Base-by-base conservation (phyloP, 2,888 invertebrate species). In the Parnassius apollo region DNA sequence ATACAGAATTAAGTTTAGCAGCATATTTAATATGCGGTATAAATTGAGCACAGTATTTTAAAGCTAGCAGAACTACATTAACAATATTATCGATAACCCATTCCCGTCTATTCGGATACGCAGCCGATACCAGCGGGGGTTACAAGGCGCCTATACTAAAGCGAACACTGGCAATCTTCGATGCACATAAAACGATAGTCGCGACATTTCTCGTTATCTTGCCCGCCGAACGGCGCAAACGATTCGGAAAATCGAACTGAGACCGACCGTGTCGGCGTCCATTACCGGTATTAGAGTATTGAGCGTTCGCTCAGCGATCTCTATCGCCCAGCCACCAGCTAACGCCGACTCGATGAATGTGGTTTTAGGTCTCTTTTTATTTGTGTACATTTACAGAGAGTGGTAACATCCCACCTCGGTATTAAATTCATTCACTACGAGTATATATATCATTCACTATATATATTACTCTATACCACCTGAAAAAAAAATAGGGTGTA, bases 221-320 rank as follows among this genome's bases (percentile, higher is more conserved):
- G 73, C 66, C 70, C 74, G 81, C 80, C 75, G 77, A 51, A 35
- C 79, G 81, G 75, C 75, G 85, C 83, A 86, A 91, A 89, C 88
- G 88, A 83, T 83, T 86, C 81, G 89, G 88, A 89, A 91, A 88
- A 91, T 89, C 85, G 88, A 86, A 84, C 82, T 77, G 76, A 77
- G 76, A 57, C 64, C 68, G 57, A 57, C 71, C 71, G 71, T 69
- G 70, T 76, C 81, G 77, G 73, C 78, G 81, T 83, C 89, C 87
- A 90, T 90, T 90, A 90, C 88, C 82, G 83, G 84, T 86, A 88
- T 90, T 89, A 88, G 80, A 77, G 77, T 73, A 77, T 75, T 61
- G 61, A 61, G 58, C 59, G 61, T 59, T 53, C 59, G 71, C 52
- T 53, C 75, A 72, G 69, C 70, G 75, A 72, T 76, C 70, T 71